Percentiles rank a stretch among this genome's conserved stretches.
Evolutionary conservation across 2,113 vertebrate genomes (phyloP).

Genomic region (Boleophthalmus pectinirostris): DNA sequence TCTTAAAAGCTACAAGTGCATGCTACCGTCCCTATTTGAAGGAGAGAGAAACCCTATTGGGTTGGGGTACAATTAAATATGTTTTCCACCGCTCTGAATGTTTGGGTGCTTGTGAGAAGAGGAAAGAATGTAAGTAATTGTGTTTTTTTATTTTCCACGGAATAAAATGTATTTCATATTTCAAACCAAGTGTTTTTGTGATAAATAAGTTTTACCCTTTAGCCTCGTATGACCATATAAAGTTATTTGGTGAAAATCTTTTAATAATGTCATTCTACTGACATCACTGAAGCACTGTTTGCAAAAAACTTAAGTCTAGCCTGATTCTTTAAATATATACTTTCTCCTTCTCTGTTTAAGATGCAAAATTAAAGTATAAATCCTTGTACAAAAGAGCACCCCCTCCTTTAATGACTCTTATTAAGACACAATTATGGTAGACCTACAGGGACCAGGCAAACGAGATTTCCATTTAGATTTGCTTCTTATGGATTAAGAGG

Average conservation of each 20-base stretch:
- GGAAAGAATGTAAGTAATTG: constrained; percentile 56
- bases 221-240: too few relatives aligned
- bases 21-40: constrained; percentile 27
- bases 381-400: constrained; percentile 50
- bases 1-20: constrained; percentile 29
- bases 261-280: too few relatives aligned
- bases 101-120: constrained; percentile 43
- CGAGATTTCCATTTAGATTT: constrained; percentile 66
- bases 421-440: constrained; percentile 52
- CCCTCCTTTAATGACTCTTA: constrained; percentile 62
- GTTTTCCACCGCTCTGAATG: constrained; percentile 48
- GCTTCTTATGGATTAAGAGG: constrained; percentile 24
- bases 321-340: neutral
- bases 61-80: constrained; percentile 18
- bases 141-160: constrained; percentile 22
- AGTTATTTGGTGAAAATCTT: too few relatives aligned
- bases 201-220: neutral
- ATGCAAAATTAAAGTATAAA: neutral
- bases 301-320: too few relatives aligned
- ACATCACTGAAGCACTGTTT: too few relatives aligned
- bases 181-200: neutral
- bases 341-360: neutral
- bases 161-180: constrained; percentile 41
- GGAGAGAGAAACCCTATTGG: neutral
- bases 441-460: constrained; percentile 53